These are phyloP conservation scores for Stictonetta naevosa DNA, from an alignment of 2,113 vertebrate genomes.

Conservation along the genomic window DNA sequence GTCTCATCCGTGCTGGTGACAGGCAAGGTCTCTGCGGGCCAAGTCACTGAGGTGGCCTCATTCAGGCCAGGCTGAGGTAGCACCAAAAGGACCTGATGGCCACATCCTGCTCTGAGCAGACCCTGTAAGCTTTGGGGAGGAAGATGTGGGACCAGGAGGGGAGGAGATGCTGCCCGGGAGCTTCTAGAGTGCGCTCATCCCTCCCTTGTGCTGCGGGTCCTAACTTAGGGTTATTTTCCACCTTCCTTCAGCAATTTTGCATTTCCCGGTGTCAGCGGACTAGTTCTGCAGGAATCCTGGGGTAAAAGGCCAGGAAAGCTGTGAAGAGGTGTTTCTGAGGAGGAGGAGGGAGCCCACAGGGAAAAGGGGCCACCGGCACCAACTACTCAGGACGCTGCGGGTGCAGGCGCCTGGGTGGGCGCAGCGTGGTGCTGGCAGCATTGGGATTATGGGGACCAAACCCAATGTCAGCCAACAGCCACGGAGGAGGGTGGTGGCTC, in stretches of 20 bases:
- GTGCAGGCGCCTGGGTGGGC: not conserved
- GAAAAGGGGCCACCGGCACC: not conserved
- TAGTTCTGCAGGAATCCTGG: not conserved
- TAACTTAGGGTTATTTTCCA: not conserved
- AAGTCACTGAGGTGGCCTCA: accelerated
- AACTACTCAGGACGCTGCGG: not conserved
- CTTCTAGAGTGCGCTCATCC: not conserved
- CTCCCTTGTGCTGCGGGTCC: not conserved
- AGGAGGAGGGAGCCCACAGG: not conserved
- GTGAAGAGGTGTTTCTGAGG: not conserved
- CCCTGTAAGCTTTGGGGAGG: not conserved
- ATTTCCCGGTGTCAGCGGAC: accelerated
- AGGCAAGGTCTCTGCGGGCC: not conserved
- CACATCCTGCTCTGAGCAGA: not conserved
- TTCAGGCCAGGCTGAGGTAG: not conserved
- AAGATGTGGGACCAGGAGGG: not conserved
- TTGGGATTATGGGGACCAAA: not conserved
- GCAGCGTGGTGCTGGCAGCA: accelerated
- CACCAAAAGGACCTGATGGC: not conserved
- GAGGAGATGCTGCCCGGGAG: not conserved
- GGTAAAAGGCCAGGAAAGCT: not conserved
- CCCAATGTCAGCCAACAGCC: not conserved
- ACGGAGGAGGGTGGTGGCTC: not conserved
- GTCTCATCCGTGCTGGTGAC: not conserved
- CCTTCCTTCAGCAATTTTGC: not conserved